Base-by-base conservation (phyloP, 2,888 invertebrate species). In the Cantharis flavilabris region DNA sequence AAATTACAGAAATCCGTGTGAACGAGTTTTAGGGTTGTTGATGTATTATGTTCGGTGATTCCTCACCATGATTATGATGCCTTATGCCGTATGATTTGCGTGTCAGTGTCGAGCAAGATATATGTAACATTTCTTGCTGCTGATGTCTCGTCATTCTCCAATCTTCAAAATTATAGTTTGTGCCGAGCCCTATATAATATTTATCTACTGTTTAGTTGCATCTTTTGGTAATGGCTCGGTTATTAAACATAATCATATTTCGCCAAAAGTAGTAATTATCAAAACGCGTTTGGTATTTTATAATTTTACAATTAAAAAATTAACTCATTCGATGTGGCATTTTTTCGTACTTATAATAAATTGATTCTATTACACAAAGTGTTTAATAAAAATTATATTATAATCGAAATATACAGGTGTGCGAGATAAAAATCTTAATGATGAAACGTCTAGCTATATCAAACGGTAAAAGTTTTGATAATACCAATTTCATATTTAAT, bases 31-130 rank as follows among this genome's bases (percentile, higher is more conserved):
- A 67, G 76, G 80, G 80, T 76, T 76, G 78, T 78, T 83, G 83
- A 83, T 83, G 80, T 82, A 83, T 83, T 82, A 79, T 74, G 80
- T 79, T 80, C 77, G 78, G 77, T 77, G 77, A 79, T 78, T 79
- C 71, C 67, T 74, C 75, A 76, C 76, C 70, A 63, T 76, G 79
- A 79, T 79, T 77, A 77, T 76, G 75, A 76, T 75, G 80, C 77
- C 75, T 79, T 80, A 81, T 78, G 81, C 82, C 80, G 81, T 83
- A 81, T 83, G 83, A 83, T 83, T 83, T 83, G 80, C 81, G 81
- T 81, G 83, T 83, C 83, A 83, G 81, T 82, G 82, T 81, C 81
- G 79, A 78, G 73, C 76, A 83, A 83, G 82, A 83, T 83, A 82
- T 83, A 83, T 83, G 82, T 79, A 81, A 80, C 76, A 64, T 76